Evolutionary conservation across 2,888 invertebrate genomes (phyloP).

Genomic region (Mesorhabditis spiculigera): DNA sequence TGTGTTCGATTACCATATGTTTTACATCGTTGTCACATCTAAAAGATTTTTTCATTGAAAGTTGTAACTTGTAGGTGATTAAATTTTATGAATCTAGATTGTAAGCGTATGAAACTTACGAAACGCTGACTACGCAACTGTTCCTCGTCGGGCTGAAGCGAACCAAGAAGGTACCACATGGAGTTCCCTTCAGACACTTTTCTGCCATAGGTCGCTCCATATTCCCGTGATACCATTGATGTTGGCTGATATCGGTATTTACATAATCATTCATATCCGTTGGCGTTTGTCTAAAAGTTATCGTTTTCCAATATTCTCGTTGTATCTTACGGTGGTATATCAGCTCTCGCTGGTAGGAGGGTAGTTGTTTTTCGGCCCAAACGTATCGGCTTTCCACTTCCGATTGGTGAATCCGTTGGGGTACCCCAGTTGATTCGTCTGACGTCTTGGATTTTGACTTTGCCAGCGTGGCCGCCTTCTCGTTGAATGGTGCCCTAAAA

Average conservation of each 20-base stretch:
- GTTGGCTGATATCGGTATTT: constrained; percentile 38
- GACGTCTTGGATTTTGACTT: too few species aligned
- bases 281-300: constrained; percentile 13
- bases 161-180: constrained; percentile 62
- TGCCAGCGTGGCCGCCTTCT: too few species aligned
- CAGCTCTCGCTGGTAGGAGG: too few species aligned
- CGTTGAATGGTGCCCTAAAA: too few species aligned
- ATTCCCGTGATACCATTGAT: constrained; percentile 51
- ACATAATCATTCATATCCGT: constrained; percentile 30
- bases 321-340: too few species aligned
- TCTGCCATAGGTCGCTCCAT: constrained; percentile 40
- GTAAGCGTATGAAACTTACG: background rate
- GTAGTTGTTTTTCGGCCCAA: too few species aligned
- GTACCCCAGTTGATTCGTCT: too few species aligned
- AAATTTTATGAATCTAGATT: background rate
- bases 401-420: too few species aligned
- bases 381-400: too few species aligned
- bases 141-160: constrained; percentile 58
- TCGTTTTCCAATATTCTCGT: too few species aligned
- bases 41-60: constrained; percentile 18
- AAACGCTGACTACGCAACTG: constrained; percentile 62
- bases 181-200: constrained; percentile 54
- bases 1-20: constrained; percentile 60
- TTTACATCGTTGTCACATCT: constrained; percentile 59
- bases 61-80: background rate